A percentile compares a stretch with the other conserved stretches of the same genome.
Evolutionary conservation across 2,113 vertebrate genomes (phyloP).

Genomic region (Pomatostomus ruficeps): DNA sequence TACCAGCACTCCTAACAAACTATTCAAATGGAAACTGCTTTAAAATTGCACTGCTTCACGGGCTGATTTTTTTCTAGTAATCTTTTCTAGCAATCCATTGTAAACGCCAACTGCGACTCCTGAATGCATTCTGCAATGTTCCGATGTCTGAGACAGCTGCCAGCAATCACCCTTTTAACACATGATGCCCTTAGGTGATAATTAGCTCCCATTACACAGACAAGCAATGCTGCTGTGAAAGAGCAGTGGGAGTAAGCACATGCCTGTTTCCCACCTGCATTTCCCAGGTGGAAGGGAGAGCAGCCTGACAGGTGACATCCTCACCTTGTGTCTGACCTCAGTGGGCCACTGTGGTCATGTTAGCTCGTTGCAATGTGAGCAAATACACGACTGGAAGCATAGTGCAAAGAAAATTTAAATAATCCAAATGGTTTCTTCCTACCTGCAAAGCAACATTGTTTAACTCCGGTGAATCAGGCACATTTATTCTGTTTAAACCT

Average conservation of each 20-base stretch:
- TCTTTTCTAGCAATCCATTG: background rate
- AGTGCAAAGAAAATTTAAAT: background rate
- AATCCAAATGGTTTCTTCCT: background rate
- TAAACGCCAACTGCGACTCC: background rate
- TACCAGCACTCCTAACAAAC: background rate
- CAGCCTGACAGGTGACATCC: background rate
- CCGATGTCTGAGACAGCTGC: background rate
- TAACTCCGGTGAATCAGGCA: background rate
- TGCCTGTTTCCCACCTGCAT: background rate
- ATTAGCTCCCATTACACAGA: background rate
- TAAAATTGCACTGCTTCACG: background rate
- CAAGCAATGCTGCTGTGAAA: background rate
- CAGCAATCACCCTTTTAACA: background rate
- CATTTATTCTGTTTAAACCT: background rate
- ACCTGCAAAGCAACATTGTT: background rate
- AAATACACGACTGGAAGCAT: background rate
- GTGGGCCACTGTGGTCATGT: background rate
- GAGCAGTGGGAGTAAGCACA: accelerated
- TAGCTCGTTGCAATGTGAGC: accelerated
- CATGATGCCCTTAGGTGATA: background rate
- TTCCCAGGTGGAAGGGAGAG: background rate
- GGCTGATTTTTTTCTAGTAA: background rate
- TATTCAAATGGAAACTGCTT: background rate
- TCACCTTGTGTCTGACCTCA: background rate
- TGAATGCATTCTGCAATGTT: background rate